Percentiles rank a stretch among this genome's conserved stretches.
phyloP scores from a whole-genome alignment of 2,888 invertebrate species.

The Cephus pygmeus region DNA sequence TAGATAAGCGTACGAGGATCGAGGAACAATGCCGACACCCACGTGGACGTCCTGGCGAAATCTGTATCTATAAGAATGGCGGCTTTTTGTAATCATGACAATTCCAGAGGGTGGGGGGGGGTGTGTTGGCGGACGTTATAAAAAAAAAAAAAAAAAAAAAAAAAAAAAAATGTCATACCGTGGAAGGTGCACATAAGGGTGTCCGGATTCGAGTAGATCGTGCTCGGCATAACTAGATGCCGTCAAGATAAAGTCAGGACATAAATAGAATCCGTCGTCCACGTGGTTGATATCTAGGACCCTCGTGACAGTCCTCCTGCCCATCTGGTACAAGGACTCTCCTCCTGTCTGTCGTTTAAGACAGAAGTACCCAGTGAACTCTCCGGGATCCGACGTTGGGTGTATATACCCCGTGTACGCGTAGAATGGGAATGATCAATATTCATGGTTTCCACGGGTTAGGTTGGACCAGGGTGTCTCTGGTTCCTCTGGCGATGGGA shows the following conservation, averaged over 20 bases:
- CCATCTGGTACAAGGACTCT: conserved; percentile 23
- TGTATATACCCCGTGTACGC: conserved; percentile 7
- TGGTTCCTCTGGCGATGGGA: conserved; percentile 13
- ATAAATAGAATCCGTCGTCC: conserved; percentile 44
- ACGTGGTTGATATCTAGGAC: conserved; percentile 11
- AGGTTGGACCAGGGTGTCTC: conserved; percentile 16
- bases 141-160: too few species aligned
- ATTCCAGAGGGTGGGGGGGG: not conserved
- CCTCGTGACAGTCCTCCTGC: conserved; percentile 15
- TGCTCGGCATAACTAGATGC: conserved; percentile 62
- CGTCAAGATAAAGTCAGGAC: conserved; percentile 54
- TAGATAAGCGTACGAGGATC: not conserved
- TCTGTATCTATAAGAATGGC: not conserved
- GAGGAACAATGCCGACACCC: not conserved
- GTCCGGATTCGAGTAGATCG: conserved; percentile 41
- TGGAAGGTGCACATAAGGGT: not conserved
- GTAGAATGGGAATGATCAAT: conserved; percentile 61
- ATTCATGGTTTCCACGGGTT: conserved; percentile 54
- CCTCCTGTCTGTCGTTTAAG: conserved; percentile 13
- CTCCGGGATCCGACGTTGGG: not conserved
- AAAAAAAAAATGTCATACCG: not conserved
- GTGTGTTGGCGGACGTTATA: not conserved
- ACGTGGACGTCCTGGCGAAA: not conserved
- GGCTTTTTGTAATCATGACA: not conserved
- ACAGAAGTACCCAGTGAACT: not conserved